These are phyloP conservation scores for Acromyrmex charruanus DNA, from an alignment of 1,140 invertebrate genomes.

Conservation along the genomic window DNA sequence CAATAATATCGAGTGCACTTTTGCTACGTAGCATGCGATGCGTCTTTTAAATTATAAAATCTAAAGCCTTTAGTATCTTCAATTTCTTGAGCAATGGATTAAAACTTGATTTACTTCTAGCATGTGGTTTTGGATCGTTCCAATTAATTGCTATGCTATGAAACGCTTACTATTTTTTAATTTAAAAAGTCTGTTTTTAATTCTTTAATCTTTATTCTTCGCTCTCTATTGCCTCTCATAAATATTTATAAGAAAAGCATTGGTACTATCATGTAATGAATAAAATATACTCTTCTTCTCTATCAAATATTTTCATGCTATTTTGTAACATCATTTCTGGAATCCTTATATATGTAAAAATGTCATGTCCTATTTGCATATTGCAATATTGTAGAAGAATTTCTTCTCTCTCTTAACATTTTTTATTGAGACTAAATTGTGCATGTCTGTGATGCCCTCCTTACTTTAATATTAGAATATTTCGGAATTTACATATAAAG, in stretches of 20 bases:
- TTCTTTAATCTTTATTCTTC: conserved; percentile 48
- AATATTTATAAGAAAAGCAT: conserved; percentile 24
- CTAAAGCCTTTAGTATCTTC: neutral
- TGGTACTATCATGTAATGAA: neutral
- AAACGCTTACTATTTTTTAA: conserved; percentile 26
- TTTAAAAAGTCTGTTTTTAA: conserved; percentile 10
- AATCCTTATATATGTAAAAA: neutral
- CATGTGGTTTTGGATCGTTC: neutral
- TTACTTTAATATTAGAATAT: too few species aligned
- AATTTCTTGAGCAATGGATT: neutral
- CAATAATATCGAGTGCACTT: neutral
- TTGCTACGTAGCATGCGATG: neutral
- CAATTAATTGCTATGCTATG: conserved; percentile 34
- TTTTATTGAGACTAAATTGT: neutral
- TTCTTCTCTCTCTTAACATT: neutral
- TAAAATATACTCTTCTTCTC: neutral
- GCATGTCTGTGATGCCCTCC: neutral
- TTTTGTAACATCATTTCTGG: neutral
- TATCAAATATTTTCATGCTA: neutral
- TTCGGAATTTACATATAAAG: too few species aligned
- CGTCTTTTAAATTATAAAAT: neutral
- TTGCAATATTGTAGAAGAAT: neutral
- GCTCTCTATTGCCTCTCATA: conserved; percentile 7
- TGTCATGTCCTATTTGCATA: neutral
- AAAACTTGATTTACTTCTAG: conserved; percentile 23